Base-by-base conservation (phyloP, 2,797 vertebrate species). In the Gila robusta region DNA sequence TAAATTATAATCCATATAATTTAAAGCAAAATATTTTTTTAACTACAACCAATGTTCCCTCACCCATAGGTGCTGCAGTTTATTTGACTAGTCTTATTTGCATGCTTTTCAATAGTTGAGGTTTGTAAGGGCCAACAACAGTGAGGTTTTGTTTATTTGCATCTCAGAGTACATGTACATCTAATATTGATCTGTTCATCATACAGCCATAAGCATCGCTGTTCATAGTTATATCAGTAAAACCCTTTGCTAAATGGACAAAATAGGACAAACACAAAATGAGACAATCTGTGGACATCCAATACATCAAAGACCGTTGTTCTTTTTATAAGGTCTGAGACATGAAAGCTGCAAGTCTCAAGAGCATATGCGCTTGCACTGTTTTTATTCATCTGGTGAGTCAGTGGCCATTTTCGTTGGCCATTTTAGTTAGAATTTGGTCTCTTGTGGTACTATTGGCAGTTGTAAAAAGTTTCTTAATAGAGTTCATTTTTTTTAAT, bases 131-230 rank as follows among this genome's bases (percentile, higher is more conserved):
- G 92, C 91, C 93, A 92, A 91, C 92, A 92, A 92, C 92, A 92
- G 90, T 92, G 87, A 93, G 92, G 94, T 93, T 93, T 93, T 93
- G 92, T 93, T 86, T 90, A 92, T 96, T 96, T 96, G 95, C 95
- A 95, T 95, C 88, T 87, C 89, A 84, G 83, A 91, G 91, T 91
- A 92, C 88, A 62, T 52, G 44, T 23, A 52, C 70, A 88, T 90
- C 91, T 93, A 90, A 83, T 82, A 78, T 81, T 81, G 79, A 78
- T 79, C 56, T 87, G 47, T 85, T 86, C 82, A 71, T 72, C 82
- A 71, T 72, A 62, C 74, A 79, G 35, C 49, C 32, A 74, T 81
- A 80, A 64, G 35, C 23, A 87, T 79, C 66, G 35, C 59, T 81
- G 66, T 52, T 39, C 70, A 73, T 54, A 64, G 76, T 79, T 23